A percentile compares a stretch with the other conserved stretches of the same genome.
phyloP scores from a whole-genome alignment of 2,113 vertebrate species.

The Calyptomena viridis region DNA sequence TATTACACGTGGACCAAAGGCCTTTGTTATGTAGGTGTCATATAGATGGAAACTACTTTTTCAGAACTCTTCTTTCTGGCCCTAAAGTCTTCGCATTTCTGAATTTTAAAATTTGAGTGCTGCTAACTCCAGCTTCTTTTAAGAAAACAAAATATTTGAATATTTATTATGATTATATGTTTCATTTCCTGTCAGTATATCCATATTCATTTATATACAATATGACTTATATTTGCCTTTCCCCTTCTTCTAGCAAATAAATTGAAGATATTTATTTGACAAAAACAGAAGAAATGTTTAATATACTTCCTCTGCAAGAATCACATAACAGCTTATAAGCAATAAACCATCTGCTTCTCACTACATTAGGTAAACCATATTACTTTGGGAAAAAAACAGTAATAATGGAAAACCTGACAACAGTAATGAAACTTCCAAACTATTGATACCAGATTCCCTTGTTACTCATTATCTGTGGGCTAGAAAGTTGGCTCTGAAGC shows the following conservation, averaged over 20 bases:
- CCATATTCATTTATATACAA: background rate
- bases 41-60: background rate
- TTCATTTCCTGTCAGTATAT: background rate
- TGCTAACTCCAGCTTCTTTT: background rate
- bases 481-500: background rate
- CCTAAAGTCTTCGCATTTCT: background rate
- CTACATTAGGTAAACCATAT: background rate
- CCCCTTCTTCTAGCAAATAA: background rate
- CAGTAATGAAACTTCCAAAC: conserved; percentile 26
- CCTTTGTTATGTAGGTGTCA: background rate
- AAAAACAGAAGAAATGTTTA: background rate
- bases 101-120: background rate
- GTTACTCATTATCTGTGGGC: background rate
- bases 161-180: background rate
- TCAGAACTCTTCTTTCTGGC: background rate
- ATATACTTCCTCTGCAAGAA: background rate
- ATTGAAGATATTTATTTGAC: background rate
- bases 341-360: conserved; percentile 36
- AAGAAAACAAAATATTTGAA: background rate
- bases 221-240: background rate
- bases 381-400: background rate
- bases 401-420: conserved; percentile 36
- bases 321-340: background rate
- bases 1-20: accelerated
- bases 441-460: background rate